Evolutionary conservation across 2,888 invertebrate species (phyloP), one percentile per base, ranked within the genome.

Genomic region (Myathropa florea): DNA sequence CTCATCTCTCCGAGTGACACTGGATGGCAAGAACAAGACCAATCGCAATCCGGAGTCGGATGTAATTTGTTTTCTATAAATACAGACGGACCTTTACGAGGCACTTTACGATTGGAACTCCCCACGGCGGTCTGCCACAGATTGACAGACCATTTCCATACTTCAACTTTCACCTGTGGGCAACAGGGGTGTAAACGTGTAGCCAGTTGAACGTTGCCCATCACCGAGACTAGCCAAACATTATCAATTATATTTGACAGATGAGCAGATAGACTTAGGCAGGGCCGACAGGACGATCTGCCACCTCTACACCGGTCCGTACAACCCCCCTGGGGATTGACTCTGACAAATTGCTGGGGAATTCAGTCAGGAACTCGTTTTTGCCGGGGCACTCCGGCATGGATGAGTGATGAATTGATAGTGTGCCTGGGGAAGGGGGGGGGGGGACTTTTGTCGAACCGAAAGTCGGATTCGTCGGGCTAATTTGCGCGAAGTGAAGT

Each of bases 221-320:
- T 77, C 55, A 70, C 18, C 55, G 30, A 28, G 57, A 36, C 30
- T 30, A 80, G 46, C 53, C 39, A 21, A 63, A 63, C 84, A 73
- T 77, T 77, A 85, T 85, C 84, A 85, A 85, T 85, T 85, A 81
- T 68, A 77, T 81, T 81, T 85, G 81, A 85, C 81, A 85, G 81
- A 85, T 81, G 76, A 72, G 71, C 76, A 77, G 70, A 80, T 71
- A 80, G 75, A 71, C 75, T 33, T 80, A 57, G 30, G 76, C 39
- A 59, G 57, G 65, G 76, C 65, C 39, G 72, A 78, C 78, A 73
- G 78, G 68, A 78, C 33, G 67, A 73, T 75, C 55, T 53, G 36
- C 72, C 55, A 21, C 67, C 46, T 60, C 26, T 46, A n/a, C 26
- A 57, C 12, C 53, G 28, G 9, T 2, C 33, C 23, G 6, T 28